phyloP scores from a whole-genome alignment of 2,113 vertebrate species.

The Blennius ocellaris region DNA sequence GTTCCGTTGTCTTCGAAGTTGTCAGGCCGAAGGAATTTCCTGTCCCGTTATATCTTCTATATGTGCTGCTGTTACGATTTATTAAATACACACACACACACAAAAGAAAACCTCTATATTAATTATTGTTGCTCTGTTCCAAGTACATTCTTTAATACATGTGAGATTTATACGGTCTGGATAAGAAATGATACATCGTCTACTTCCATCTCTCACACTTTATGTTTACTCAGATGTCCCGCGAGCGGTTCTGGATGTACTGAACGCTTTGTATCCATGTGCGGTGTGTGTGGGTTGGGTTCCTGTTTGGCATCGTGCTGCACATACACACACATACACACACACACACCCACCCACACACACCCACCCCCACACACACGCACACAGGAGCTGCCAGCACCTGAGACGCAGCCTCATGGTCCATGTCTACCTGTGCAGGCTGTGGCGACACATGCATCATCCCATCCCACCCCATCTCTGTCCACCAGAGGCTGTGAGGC shows the following conservation, averaged over 20 bases:
- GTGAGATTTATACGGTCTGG: no score
- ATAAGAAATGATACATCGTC: no score
- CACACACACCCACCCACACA: no score
- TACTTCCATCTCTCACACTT: no score
- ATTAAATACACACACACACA: no score
- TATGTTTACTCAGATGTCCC: no score
- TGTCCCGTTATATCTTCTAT: constrained; percentile 43
- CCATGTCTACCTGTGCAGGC: constrained; percentile 49
- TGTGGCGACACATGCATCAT: constrained; percentile 24
- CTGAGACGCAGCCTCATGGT: constrained; percentile 61
- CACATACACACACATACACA: not conserved
- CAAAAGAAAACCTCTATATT: no score
- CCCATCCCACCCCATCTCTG: constrained; percentile 4
- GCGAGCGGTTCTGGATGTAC: not conserved
- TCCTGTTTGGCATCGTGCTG: constrained; percentile 15
- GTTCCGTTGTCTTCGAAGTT: constrained; percentile 52
- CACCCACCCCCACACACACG: not conserved
- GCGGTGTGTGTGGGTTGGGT: constrained; percentile 13
- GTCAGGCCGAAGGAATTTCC: constrained; percentile 55
- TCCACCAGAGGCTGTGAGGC: not conserved
- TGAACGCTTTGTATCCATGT: not conserved
- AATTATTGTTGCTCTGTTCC: no score
- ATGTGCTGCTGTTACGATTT: no score
- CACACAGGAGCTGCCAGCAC: constrained; percentile 45
- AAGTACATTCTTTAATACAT: no score